Evolutionary conservation across 1,140 invertebrate genomes (phyloP).

Genomic region (Trypoxylus dichotomus): DNA sequence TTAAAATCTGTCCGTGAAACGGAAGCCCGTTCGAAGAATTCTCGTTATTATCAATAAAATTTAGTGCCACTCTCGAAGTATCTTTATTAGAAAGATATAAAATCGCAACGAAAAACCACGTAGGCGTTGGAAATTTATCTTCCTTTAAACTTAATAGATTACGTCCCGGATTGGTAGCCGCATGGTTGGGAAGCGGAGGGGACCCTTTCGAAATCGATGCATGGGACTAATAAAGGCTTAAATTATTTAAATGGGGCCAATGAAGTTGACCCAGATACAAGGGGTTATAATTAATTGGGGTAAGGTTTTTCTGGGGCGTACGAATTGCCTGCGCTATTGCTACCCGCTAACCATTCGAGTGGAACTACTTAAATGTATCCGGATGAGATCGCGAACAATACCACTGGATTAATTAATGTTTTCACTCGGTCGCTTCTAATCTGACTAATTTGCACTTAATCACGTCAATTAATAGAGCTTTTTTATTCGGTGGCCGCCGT

Average conservation of each 20-base stretch:
- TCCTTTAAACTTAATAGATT: conserved; percentile 18
- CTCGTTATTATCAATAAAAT: background rate
- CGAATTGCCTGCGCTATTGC: background rate
- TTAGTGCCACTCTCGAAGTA: background rate
- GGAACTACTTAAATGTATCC: conserved; percentile 20
- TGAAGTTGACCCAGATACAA: conserved; percentile 23
- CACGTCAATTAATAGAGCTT: background rate
- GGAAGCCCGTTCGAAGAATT: background rate
- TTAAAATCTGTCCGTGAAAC: no score
- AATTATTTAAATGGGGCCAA: conserved; percentile 25
- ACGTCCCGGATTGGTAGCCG: background rate
- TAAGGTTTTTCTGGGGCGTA: background rate
- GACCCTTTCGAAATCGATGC: background rate
- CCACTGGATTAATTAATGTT: conserved; percentile 1
- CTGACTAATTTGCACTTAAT: conserved; percentile 20
- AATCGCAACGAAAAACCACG: conserved; percentile 15
- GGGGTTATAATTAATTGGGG: conserved; percentile 22
- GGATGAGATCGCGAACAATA: conserved; percentile 15
- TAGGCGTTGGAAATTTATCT: conserved; percentile 16
- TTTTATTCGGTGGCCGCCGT: background rate
- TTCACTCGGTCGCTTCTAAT: background rate
- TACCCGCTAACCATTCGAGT: background rate
- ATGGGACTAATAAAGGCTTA: conserved; percentile 22
- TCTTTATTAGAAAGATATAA: conserved; percentile 1
- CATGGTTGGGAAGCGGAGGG: background rate